Conservation (phyloP, 2,888 invertebrate species). For the Arctia plantaginis region DNA sequence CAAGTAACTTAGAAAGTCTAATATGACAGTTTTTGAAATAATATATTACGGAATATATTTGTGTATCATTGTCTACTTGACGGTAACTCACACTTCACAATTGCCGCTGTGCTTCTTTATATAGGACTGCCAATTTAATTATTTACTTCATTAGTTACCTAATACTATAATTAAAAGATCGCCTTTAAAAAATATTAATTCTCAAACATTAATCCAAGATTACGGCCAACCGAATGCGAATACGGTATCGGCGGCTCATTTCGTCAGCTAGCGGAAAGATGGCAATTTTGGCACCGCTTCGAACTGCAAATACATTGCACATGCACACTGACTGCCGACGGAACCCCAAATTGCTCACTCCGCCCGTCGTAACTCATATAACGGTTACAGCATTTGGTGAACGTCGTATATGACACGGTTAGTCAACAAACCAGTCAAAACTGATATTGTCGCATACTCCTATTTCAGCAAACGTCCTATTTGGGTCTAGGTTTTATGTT, state of each 20-base stretch:
- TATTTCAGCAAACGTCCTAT: neutral
- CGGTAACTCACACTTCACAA: too few relatives aligned
- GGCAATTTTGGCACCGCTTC: conserved; percentile 78
- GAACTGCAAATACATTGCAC: conserved; percentile 67
- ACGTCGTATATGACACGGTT: conserved; percentile 61
- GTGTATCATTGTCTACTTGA: too few relatives aligned
- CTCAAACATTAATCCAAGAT: conserved; percentile 57
- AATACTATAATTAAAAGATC: conserved; percentile 15
- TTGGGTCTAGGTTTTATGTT: neutral
- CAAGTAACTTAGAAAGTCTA: too few relatives aligned
- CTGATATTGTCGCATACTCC: conserved; percentile 6
- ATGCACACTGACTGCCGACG: conserved; percentile 61
- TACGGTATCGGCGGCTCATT: conserved; percentile 54
- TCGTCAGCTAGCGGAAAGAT: conserved; percentile 69
- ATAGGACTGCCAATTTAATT: neutral
- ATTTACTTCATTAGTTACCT: neutral
- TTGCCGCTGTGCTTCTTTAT: neutral
- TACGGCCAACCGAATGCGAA: conserved; percentile 45
- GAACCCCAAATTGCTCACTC: conserved; percentile 81
- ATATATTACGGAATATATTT: too few relatives aligned
- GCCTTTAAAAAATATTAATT: conserved; percentile 34
- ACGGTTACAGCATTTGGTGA: conserved; percentile 65
- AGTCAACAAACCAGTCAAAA: conserved; percentile 32
- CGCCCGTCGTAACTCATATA: conserved; percentile 74
- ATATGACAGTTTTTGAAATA: too few relatives aligned